phyloP scores from a whole-genome alignment of 2,888 invertebrate genomes.

The Megalurothrips usitatus region DNA sequence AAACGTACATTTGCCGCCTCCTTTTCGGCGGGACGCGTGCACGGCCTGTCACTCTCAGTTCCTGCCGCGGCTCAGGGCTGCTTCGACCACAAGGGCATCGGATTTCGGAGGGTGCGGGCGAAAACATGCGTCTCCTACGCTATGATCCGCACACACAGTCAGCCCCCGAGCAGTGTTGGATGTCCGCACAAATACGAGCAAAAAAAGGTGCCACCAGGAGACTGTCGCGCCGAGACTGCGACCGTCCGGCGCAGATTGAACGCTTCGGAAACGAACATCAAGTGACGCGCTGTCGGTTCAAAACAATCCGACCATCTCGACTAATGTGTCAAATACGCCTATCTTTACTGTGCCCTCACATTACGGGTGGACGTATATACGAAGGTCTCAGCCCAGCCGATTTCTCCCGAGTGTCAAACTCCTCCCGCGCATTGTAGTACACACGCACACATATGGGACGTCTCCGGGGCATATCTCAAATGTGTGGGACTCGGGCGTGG shows the following conservation, averaged over 20 bases:
- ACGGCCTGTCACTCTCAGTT: too few species aligned
- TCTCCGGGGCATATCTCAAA: neutral
- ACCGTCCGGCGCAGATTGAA: neutral
- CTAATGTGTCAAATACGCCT: too few species aligned
- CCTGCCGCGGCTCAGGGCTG: neutral
- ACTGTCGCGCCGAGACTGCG: too few species aligned
- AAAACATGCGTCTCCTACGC: neutral
- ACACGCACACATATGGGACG: too few species aligned
- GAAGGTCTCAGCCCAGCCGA: too few species aligned
- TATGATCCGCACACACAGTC: neutral
- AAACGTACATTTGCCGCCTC: neutral
- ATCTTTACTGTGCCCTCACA: too few species aligned
- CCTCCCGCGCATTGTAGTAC: too few species aligned
- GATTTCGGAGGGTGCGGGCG: neutral
- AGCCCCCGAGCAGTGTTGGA: neutral
- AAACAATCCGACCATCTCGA: too few species aligned
- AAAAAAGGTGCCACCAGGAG: too few species aligned
- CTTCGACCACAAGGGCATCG: neutral
- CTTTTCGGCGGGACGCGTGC: neutral
- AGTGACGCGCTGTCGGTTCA: too few species aligned
- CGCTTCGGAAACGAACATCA: neutral
- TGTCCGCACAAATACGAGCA: neutral
- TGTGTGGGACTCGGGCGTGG: neutral
- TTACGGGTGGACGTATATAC: too few species aligned
- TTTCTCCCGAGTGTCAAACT: too few species aligned